A percentile compares a stretch with the other conserved stretches of the same genome.
Conservation (phyloP, 2,113 vertebrate genomes). For the Xiphophorus maculatus region DNA sequence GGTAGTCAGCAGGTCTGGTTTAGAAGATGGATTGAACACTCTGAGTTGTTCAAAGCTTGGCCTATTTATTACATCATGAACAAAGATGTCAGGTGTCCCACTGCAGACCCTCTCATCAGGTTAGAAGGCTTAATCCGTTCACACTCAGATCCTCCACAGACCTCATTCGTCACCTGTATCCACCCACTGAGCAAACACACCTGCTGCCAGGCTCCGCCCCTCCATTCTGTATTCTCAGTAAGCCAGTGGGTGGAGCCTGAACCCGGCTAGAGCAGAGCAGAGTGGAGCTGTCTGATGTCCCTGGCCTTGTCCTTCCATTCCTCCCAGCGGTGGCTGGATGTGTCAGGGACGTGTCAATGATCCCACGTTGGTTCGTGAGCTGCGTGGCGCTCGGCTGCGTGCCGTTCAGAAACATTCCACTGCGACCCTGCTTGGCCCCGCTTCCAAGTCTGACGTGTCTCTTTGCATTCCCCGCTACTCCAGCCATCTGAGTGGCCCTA, state of each 20-base stretch:
- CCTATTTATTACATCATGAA: too few species aligned
- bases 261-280: not conserved
- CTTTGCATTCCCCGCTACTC: conserved; percentile 56
- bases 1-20: too few species aligned
- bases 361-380: not conserved
- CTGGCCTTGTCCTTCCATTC: not conserved
- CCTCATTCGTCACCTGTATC: not conserved
- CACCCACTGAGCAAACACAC: not conserved
- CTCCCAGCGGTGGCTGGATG: not conserved
- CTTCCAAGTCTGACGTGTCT: conserved; percentile 43
- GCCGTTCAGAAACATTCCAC: conserved; percentile 33
- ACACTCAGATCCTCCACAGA: not conserved
- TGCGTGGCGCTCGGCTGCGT: not conserved
- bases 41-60: too few species aligned
- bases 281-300: not conserved
- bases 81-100: too few species aligned
- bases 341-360: conserved; percentile 25
- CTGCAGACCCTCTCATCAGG: not conserved
- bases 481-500: conserved; percentile 67
- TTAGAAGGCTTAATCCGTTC: not conserved
- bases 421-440: conserved; percentile 28
- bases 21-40: too few species aligned
- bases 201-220: not conserved
- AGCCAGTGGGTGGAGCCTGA: not conserved
- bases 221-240: not conserved